These are phyloP conservation scores for Eclectus roratus DNA, from an alignment of 2,113 vertebrate genomes.

Conservation along the genomic window DNA sequence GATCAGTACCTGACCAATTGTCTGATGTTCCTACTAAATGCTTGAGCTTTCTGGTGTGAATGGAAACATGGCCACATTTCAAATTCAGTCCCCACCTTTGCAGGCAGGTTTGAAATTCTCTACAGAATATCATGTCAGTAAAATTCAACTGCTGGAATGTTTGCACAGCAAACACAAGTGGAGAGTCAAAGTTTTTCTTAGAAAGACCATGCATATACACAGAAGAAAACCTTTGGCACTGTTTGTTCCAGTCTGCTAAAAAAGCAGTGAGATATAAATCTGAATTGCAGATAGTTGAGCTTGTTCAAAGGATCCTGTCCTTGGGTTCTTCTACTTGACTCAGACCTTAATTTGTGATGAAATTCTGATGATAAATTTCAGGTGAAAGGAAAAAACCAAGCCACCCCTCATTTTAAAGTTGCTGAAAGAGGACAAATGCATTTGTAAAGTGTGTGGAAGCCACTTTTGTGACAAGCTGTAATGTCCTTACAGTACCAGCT, in stretches of 20 bases:
- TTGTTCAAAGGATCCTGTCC: neutral
- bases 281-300: neutral
- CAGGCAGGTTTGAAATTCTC: neutral
- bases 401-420: neutral
- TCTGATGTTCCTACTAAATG: neutral
- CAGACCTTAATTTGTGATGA: neutral
- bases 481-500: neutral
- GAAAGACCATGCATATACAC: neutral
- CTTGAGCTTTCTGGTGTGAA: neutral
- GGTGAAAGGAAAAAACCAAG: neutral
- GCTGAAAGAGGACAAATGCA: neutral
- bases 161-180: neutral
- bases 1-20: neutral
- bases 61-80: neutral
- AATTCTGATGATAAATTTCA: neutral
- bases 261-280: neutral
- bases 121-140: neutral
- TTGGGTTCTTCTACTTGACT: neutral
- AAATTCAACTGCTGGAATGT: conserved; percentile 1
- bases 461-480: neutral
- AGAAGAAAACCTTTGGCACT: conserved; percentile 17
- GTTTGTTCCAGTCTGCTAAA: neutral
- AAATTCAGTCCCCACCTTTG: neutral
- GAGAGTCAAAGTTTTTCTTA: neutral
- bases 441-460: neutral